These are phyloP conservation scores for Metaphire vulgaris DNA, from an alignment of 1,140 invertebrate species.

Conservation along the genomic window DNA sequence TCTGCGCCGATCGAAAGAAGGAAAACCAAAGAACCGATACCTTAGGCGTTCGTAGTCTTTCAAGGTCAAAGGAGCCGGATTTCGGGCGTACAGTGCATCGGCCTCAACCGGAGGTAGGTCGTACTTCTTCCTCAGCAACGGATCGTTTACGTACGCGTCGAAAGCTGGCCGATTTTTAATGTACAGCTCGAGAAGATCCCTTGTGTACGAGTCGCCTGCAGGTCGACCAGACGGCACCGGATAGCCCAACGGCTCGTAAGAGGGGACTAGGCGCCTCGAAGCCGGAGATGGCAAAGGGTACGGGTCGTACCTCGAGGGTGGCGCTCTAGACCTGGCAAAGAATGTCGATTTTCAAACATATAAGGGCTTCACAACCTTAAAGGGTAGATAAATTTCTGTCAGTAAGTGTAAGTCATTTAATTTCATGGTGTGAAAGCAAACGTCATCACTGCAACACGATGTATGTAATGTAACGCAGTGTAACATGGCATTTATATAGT, in stretches of 20 bases:
- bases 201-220: background rate
- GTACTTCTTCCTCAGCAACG: background rate
- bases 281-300: background rate
- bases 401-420: too few relatives aligned
- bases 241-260: background rate
- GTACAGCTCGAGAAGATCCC: constrained; percentile 20
- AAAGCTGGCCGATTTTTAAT: constrained; percentile 14
- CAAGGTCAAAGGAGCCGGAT: background rate
- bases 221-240: too few relatives aligned
- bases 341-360: too few relatives aligned
- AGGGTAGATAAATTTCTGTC: too few relatives aligned
- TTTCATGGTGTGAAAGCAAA: too few relatives aligned
- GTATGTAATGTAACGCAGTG: too few relatives aligned
- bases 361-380: too few relatives aligned
- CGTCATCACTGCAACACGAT: too few relatives aligned
- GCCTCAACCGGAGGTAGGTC: background rate
- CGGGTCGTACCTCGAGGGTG: background rate
- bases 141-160: constrained; percentile 13
- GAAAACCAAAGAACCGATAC: too few relatives aligned
- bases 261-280: background rate
- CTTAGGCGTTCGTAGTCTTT: constrained; percentile 17
- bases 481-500: too few relatives aligned
- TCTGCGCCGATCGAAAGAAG: too few relatives aligned
- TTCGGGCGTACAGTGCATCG: background rate
- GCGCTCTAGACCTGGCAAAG: too few relatives aligned